These are phyloP conservation scores for Standfussiana lucernea DNA, from an alignment of 2,888 invertebrate species.

Conservation along the genomic window DNA sequence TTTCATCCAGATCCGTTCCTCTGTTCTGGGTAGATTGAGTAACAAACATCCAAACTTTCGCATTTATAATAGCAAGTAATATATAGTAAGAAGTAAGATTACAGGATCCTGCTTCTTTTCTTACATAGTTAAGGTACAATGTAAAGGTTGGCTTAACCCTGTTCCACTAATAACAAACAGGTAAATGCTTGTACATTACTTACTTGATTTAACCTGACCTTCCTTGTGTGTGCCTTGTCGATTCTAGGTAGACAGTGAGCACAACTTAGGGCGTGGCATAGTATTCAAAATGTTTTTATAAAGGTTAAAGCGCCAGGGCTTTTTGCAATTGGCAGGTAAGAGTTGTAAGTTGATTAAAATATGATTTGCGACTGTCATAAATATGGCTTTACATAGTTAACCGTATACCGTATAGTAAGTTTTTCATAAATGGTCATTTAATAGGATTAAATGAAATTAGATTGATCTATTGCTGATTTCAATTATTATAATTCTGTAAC, in stretches of 20 bases:
- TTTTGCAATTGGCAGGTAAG: too few species aligned
- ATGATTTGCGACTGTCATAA: too few species aligned
- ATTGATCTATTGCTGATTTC: too few species aligned
- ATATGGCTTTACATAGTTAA: too few species aligned
- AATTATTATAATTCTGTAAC: too few species aligned
- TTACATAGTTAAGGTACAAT: neutral
- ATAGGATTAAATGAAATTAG: too few species aligned
- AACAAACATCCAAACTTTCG: neutral
- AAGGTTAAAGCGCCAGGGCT: too few species aligned
- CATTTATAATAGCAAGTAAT: neutral
- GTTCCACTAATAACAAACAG: constrained; percentile 17
- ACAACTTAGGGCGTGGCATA: neutral
- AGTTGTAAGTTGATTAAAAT: too few species aligned
- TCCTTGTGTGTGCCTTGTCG: neutral
- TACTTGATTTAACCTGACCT: constrained; percentile 20
- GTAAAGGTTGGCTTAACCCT: constrained; percentile 10
- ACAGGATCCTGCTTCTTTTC: constrained; percentile 22
- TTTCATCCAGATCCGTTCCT: too few species aligned
- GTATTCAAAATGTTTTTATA: neutral
- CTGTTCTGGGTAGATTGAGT: too few species aligned
- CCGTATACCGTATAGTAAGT: too few species aligned
- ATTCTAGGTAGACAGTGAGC: neutral
- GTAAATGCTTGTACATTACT: constrained; percentile 30
- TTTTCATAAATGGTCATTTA: too few species aligned
- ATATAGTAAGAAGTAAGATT: neutral